Evolutionary conservation across 2,797 vertebrate genomes (phyloP), one percentile per base, ranked within the genome.

Genomic region (Falco biarmicus): DNA sequence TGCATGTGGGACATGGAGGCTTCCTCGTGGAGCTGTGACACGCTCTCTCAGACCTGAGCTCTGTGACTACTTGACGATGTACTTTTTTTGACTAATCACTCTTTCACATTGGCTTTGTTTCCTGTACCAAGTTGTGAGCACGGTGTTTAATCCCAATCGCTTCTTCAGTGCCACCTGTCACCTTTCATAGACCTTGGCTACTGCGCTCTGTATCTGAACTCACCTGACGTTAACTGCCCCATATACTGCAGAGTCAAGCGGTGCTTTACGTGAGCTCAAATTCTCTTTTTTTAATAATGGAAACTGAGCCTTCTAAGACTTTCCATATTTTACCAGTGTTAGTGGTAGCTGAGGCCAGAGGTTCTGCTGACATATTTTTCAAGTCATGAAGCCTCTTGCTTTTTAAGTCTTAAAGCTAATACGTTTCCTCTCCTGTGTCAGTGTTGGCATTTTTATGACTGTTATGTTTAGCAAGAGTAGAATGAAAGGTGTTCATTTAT

Each of bases 361-460:
- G 24, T 32, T 96, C 95, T 68, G 37, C 45, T 84, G 37, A 43
- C 17, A 0, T 47, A 32, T 24, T 89, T 92, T 6, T 73, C 7
- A 71, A 77, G 66, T 65, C 26, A n/a, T 28, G 13, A 84, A 61
- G 50, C 60, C 73, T 28, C n/a, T 88, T 6, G 2, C 5, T 47
- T 86, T 77, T 73, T 34, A 79, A 81, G 26, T 76, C 21, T 70
- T 88, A 39, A 81, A 90, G 39, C 16, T 54, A 76, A 24, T 54
- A 15, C 20, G 1, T 68, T 71, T 73, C 25, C 37, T 61, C 25
- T 84, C n/a, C 31, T 48, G 26, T 68, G 77, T 51, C 41, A 50
- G 26, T 31, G 43, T n/a, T 95, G 71, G n/a, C 73, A 75, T 92
- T 96, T 96, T 93, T 71, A 64, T 64, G 41, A 65, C 15, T 69